Base-by-base conservation (phyloP, 2,113 vertebrate species). In the Piprites chloris region DNA sequence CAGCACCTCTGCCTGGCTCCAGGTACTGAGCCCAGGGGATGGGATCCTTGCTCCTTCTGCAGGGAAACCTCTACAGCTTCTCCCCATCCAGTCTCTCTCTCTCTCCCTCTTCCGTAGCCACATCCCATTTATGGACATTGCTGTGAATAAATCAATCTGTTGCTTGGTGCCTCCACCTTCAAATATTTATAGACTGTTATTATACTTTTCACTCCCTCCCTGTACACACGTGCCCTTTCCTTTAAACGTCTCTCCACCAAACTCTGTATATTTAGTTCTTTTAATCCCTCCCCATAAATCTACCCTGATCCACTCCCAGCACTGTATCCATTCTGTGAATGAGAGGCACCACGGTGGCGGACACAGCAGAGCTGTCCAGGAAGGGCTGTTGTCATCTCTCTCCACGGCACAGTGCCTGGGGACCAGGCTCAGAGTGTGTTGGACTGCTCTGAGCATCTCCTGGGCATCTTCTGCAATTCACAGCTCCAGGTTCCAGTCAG, bases 171-270 rank as follows among this genome's bases (percentile, higher is more conserved):
- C 96, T 95, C 75, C 95, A 95, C 92, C 93, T 93, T 94, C 95
- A 94, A 94, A 94, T 96, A 96, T 96, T 95, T 96, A 96, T 95
- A 96, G 92, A 42, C 87, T 96, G 95, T 96, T 96, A 95, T 83
- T 91, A 85, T 94, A 85, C 92, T 91, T 94, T 91, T 96, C 92
- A 66, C 94, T 96, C 88, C 95, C 89, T 95, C 90, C 92, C 85
- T 95, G 83, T 68, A 85, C 91, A 95, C 55, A 73, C 72, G 67
- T 66, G 86, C 93, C 95, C 95, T 97, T 93, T 91, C 92, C 88
- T 94, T 93, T 88, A 95, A 93, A 71, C 7, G 46, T 90, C 93
- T 95, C 88, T 67, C 89, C 86, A 67, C 95, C 76, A 49, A 92
- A 82, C 92, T 68, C 30, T 23, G 76, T 78, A 56, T 92, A 92